Percentiles rank a stretch among this genome's conserved stretches.
Conservation (phyloP, 2,113 vertebrate genomes). For the Seriola quinqueradiata region DNA sequence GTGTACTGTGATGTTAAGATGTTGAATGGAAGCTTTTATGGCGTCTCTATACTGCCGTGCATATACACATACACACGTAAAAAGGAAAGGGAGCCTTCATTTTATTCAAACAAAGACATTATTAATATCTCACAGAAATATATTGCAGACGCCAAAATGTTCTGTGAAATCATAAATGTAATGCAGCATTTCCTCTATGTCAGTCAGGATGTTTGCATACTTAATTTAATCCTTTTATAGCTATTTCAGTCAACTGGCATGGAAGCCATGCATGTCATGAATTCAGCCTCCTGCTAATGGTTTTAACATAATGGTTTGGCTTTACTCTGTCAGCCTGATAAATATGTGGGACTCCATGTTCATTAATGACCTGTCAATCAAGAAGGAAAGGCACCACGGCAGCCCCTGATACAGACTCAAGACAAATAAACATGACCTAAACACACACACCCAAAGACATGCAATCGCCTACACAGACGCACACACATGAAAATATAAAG, state of each 20-base stretch:
- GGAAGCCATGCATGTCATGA: conserved; percentile 46
- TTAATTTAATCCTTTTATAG: conserved; percentile 70
- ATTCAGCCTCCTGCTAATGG: conserved; percentile 58
- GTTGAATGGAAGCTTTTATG: conserved; percentile 57
- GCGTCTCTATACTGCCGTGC: conserved; percentile 24
- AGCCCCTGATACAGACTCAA: not conserved
- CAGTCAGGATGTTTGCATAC: conserved; percentile 56
- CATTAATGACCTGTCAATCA: conserved; percentile 70
- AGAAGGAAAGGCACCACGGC: conserved; percentile 1
- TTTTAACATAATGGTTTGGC: conserved; percentile 61
- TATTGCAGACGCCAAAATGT: conserved; percentile 13
- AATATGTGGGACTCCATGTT: conserved; percentile 51
- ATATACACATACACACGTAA: not conserved
- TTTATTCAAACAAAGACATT: conserved; percentile 53
- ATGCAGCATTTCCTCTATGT: conserved; percentile 32
- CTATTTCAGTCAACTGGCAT: conserved; percentile 56
- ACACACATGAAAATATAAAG: not conserved
- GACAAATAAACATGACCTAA: conserved; percentile 6
- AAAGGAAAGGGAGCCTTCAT: conserved; percentile 23
- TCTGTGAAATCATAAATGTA: conserved; percentile 41
- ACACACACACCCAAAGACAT: not conserved
- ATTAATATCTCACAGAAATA: conserved; percentile 12
- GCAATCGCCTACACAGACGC: not conserved
- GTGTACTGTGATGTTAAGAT: conserved; percentile 66
- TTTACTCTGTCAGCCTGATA: conserved; percentile 50